Base-by-base conservation (phyloP, 2,888 invertebrate genomes). In the Boloria euphrosyne region DNA sequence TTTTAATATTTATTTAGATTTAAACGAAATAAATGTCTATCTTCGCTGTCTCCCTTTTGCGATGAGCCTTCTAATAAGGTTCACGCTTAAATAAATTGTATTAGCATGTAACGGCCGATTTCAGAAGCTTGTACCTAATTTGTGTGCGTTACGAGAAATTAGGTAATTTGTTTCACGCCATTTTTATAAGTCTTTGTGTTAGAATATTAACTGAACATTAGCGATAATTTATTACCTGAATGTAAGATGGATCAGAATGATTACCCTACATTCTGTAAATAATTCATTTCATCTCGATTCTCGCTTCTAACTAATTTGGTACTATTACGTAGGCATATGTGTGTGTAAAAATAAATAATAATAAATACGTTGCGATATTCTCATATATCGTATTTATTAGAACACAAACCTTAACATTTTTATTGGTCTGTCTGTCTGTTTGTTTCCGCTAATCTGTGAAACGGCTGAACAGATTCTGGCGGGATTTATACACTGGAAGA, bases 101-200 rank as follows among this genome's bases (percentile, higher is more conserved):
- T 86, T 81, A 86, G 84, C 86, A 83, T 84, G 78, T 85, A 85
- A 84, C 80, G 80, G 79, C 83, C 84, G 86, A 87, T 86, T 83
- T 80, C 76, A 81, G 81, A 79, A 84, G 83, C 80, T 84, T 85
- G 75, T 72, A 80, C 80, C 83, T 86, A 83, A 86, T 86, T 89
- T 81, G 68, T 83, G 82, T 80, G 84, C 83, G 81, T 84, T 84
- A 85, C 83, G 82, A 82, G 80, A 84, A 87, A 89, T 87, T 85
- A 85, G 82, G 84, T 77, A 86, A 89, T 89, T 86, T 87, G 83
- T 86, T 85, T 76, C 82, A 75, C 80, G 80, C 80, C 80, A 79
- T 80, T 78, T 82, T 84, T 73, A 82, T 80, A 75, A 75, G 75
- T 75, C 74, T 75, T 77, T 82, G 79, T 82, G 80, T 80, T 75